Evolutionary conservation across 2,113 vertebrate species (phyloP).

Genomic region (Neolamprologus caudopunctatus): DNA sequence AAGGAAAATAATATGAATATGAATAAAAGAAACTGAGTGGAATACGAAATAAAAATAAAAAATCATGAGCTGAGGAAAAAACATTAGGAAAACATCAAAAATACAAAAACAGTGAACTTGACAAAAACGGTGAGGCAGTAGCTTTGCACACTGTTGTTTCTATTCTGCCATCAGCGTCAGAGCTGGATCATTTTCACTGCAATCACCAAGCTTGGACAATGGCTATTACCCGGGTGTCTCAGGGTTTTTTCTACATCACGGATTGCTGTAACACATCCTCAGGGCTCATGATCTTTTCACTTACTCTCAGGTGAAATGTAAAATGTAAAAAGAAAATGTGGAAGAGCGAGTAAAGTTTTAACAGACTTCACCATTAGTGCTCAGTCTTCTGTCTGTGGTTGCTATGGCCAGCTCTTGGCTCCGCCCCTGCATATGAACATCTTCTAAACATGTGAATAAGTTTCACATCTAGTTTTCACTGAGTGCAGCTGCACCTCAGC

Average conservation of each 20-base stretch:
- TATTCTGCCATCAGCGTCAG: background rate
- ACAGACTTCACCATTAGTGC: background rate
- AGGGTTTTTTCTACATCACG: fast-evolving
- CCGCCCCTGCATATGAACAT: background rate
- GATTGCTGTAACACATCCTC: background rate
- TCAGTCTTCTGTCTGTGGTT: background rate
- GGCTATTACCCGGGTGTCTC: background rate
- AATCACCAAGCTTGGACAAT: background rate
- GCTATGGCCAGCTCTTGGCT: background rate
- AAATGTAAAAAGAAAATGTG: background rate
- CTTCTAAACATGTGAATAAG: background rate
- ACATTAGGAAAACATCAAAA: background rate
- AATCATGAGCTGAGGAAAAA: background rate
- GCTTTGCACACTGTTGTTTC: background rate
- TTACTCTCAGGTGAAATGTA: background rate
- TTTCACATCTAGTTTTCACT: background rate
- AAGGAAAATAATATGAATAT: background rate
- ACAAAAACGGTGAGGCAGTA: background rate
- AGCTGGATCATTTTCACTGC: background rate
- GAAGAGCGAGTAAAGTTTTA: too few species aligned
- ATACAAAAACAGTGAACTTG: background rate
- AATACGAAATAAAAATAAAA: background rate
- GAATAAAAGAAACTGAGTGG: background rate
- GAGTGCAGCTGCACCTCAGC: background rate
- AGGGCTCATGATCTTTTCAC: background rate